phyloP scores from a whole-genome alignment of 2,888 invertebrate genomes.

The Drosophila formosana region DNA sequence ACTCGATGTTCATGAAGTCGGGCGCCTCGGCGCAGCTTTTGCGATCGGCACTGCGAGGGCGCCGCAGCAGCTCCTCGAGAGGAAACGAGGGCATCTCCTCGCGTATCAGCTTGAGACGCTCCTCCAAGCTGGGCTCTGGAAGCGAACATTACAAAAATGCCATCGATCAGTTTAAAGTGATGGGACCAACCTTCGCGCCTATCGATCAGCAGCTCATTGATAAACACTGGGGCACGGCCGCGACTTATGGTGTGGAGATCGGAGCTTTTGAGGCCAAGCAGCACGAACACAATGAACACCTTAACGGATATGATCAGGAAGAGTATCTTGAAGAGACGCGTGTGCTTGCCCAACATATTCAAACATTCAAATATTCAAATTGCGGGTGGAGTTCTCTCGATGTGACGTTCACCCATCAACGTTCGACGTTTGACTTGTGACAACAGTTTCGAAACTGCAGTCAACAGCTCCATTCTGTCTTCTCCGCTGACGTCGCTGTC shows the following conservation, averaged over 20 bases:
- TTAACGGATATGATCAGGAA: constrained; percentile 34
- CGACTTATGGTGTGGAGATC: background rate
- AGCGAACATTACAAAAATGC: too few relatives aligned
- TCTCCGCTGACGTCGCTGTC: background rate
- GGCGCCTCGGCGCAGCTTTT: constrained; percentile 85
- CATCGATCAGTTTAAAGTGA: too few relatives aligned
- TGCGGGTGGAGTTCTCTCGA: too few relatives aligned
- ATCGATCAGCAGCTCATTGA: constrained; percentile 47
- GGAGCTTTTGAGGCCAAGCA: constrained; percentile 7
- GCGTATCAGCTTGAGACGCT: constrained; percentile 47
- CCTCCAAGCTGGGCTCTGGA: constrained; percentile 37
- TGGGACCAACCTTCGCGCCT: constrained; percentile 27
- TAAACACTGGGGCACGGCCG: background rate
- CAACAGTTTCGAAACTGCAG: constrained; percentile 7
- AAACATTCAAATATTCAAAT: too few relatives aligned
- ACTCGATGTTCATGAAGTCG: constrained; percentile 93
- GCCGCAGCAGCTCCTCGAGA: constrained; percentile 41
- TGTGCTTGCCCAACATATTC: constrained; percentile 25
- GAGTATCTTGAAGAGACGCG: constrained; percentile 27
- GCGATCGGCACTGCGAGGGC: background rate
- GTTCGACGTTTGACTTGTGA: constrained; percentile 28
- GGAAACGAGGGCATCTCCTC: constrained; percentile 65
- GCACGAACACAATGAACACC: constrained; percentile 27
- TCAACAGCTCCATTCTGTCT: constrained; percentile 8
- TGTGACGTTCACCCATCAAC: constrained; percentile 3